Conservation (phyloP, 2,113 vertebrate genomes). For the Setophaga kirtlandii region DNA sequence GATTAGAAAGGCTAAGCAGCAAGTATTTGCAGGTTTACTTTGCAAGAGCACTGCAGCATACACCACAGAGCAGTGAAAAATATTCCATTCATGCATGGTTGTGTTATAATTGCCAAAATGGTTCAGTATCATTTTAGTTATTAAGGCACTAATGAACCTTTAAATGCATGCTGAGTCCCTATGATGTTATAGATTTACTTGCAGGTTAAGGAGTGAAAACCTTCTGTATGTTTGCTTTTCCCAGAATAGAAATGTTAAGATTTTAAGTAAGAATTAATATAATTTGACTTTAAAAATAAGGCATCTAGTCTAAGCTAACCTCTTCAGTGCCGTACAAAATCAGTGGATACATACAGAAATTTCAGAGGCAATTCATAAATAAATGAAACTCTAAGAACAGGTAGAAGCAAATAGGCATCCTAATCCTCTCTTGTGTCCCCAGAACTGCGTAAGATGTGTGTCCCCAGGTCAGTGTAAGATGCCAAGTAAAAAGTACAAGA, state of each 20-base stretch:
- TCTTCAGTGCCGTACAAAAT: background rate
- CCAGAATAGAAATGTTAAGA: background rate
- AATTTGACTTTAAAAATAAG: background rate
- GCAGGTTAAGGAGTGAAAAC: background rate
- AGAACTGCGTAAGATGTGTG: background rate
- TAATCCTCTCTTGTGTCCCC: background rate
- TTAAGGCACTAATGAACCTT: slow-evolving; percentile 37
- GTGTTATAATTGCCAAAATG: slow-evolving; percentile 48
- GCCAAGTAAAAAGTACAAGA: background rate
- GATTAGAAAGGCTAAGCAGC: background rate
- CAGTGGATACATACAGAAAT: background rate
- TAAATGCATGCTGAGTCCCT: background rate
- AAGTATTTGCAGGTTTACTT: background rate
- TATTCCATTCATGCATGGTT: slow-evolving; percentile 9
- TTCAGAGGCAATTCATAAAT: background rate
- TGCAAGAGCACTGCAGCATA: background rate
- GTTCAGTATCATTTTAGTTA: slow-evolving; percentile 26
- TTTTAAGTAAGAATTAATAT: background rate
- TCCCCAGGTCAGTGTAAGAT: background rate
- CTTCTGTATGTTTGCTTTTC: background rate
- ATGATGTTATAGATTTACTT: background rate
- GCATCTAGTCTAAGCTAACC: background rate
- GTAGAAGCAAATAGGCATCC: background rate
- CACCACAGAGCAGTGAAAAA: background rate
- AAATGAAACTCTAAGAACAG: background rate